phyloP scores from a whole-genome alignment of 2,888 invertebrate species.

The Spisula solida region DNA sequence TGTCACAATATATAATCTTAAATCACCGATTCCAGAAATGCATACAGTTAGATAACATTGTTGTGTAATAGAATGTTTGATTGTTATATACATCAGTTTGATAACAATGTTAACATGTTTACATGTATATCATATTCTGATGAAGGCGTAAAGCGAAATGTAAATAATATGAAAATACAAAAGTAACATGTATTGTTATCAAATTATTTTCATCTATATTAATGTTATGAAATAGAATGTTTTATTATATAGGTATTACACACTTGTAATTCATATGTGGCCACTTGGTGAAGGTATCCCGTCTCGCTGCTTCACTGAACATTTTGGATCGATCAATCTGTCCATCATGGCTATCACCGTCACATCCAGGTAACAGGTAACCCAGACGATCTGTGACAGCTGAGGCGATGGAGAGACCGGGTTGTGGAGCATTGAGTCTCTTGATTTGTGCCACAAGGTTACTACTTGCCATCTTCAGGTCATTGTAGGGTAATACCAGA shows the following conservation, averaged over 20 bases:
- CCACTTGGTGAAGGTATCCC: slow-evolving; percentile 97
- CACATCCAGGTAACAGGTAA: slow-evolving; percentile 86
- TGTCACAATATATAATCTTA: too few species aligned
- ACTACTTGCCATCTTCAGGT: slow-evolving; percentile 93
- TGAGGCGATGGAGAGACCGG: slow-evolving; percentile 91
- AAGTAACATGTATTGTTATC: too few species aligned
- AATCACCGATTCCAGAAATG: too few species aligned
- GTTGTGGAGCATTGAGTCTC: slow-evolving; percentile 91
- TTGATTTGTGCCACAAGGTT: slow-evolving; percentile 94
- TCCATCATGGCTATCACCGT: slow-evolving; percentile 74
- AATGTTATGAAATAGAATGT: too few species aligned
- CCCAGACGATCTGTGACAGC: slow-evolving; percentile 93
- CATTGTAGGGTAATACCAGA: slow-evolving; percentile 93
- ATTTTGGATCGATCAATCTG: slow-evolving; percentile 89
- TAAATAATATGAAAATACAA: too few species aligned
- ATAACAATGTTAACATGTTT: too few species aligned
- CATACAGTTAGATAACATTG: too few species aligned
- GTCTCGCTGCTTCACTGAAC: slow-evolving; percentile 96
- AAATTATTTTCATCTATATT: too few species aligned
- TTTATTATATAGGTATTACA: slow-evolving; percentile 27
- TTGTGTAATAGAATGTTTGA: too few species aligned
- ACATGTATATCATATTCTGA: too few species aligned
- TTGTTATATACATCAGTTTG: too few species aligned
- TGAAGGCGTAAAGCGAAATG: too few species aligned
- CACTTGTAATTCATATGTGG: slow-evolving; percentile 99